These are phyloP conservation scores for Ceratoteleas bidentatus DNA, from an alignment of 1,140 invertebrate genomes.

Conservation along the genomic window DNA sequence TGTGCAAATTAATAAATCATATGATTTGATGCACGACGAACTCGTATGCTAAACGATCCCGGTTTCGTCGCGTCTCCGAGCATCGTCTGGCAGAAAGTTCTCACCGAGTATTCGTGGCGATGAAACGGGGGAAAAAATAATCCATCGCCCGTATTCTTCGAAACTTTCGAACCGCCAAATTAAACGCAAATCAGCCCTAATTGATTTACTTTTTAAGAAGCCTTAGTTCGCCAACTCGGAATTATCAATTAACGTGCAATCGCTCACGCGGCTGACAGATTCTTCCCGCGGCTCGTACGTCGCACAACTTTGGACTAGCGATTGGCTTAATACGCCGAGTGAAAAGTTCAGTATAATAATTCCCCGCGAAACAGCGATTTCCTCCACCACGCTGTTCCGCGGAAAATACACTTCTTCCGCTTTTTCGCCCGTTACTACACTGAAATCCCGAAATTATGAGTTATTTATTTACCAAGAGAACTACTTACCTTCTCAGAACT, in stretches of 20 bases:
- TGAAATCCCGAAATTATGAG: too few relatives aligned
- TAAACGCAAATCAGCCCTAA: constrained; percentile 39
- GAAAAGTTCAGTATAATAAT: constrained; percentile 47
- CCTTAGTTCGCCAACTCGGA: constrained; percentile 16
- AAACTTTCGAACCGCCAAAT: constrained; percentile 21
- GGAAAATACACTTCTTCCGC: too few relatives aligned
- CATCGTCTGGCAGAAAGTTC: not conserved
- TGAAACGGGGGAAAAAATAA: not conserved
- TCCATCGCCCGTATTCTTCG: not conserved
- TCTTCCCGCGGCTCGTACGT: constrained; percentile 3
- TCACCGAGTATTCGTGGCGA: not conserved
- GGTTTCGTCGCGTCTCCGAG: not conserved
- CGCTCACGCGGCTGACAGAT: constrained; percentile 33
- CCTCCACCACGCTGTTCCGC: too few relatives aligned
- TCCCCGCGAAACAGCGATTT: too few relatives aligned
- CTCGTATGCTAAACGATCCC: not conserved
- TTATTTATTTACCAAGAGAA: too few relatives aligned
- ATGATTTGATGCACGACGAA: constrained; percentile 3
- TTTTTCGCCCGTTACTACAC: too few relatives aligned
- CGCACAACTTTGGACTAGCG: constrained; percentile 25
- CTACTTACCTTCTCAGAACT: too few relatives aligned
- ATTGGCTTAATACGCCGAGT: constrained; percentile 30
- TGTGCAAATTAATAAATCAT: constrained; percentile 42
- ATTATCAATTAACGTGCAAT: constrained; percentile 46
- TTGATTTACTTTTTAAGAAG: constrained; percentile 46